Conservation (phyloP, 1,140 invertebrate genomes). For the Rhyzopertha dominica region DNA sequence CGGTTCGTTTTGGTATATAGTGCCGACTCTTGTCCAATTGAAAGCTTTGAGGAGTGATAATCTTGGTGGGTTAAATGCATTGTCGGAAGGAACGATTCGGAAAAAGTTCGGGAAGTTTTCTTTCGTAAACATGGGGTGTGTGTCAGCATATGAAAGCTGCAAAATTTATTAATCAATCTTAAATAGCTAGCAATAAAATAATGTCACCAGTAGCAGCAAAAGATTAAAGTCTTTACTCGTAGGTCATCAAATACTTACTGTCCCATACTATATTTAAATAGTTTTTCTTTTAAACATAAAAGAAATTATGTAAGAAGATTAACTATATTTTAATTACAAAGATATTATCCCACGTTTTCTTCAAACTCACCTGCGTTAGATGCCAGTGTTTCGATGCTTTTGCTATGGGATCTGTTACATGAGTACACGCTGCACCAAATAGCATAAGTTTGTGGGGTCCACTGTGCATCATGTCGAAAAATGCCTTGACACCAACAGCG, state of each 20-base stretch:
- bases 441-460: conserved; percentile 87
- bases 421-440: conserved; percentile 93
- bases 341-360: conserved; percentile 20
- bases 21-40: conserved; percentile 97
- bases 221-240: no score
- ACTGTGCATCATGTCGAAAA: conserved; percentile 98
- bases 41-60: conserved; percentile 82
- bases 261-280: no score
- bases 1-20: conserved; percentile 95
- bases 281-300: no score
- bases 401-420: conserved; percentile 95
- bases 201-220: no score
- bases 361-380: conserved; percentile 81
- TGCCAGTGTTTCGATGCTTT: conserved; percentile 97
- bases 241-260: no score
- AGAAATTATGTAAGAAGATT: no score
- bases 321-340: neutral
- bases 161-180: conserved; percentile 1
- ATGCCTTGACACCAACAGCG: conserved; percentile 94
- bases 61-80: conserved; percentile 91
- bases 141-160: conserved; percentile 97
- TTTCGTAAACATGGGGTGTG: conserved; percentile 95
- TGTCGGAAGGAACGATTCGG: conserved; percentile 91
- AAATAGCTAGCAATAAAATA: no score
- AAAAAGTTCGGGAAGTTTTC: conserved; percentile 95